Evolutionary conservation across 1,140 invertebrate genomes (phyloP), one percentile per base, ranked within the genome.

Genomic region (Ceratosolen solmsi): DNA sequence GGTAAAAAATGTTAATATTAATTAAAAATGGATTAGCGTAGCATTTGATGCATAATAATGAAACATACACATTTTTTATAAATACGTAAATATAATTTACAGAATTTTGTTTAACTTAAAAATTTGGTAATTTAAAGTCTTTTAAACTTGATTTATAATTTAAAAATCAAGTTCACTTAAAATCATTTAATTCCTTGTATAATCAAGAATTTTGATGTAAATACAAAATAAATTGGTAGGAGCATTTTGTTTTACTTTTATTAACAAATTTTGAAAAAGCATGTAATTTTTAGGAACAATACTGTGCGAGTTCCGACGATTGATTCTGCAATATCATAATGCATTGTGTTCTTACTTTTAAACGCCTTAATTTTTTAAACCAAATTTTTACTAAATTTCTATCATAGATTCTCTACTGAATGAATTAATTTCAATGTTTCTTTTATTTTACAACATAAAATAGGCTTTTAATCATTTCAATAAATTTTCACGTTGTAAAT

Each of bases 281-380:
- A 38, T 77, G 60, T 65, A 22, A 51, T 49, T 68, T n/a, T 27
- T 51, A 68, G 27, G 25, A 60, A 49, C 15, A 76, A 65, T 76
- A 76, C 74, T 65, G 41, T 25, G n/a, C n/a, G 51, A 68, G 15
- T 76, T 22, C 36, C n/a, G 60, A 76, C n/a, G n/a, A 76, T 25
- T 76, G 3, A 20, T 11, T 9, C 17, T 60, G 15, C n/a, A 27
- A 60, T 27, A 65, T 58, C 33, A 46, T 8, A 46, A n/a, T n/a
- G n/a, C n/a, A n/a, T n/a, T n/a, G n/a, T n/a, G n/a, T n/a, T n/a
- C n/a, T n/a, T n/a, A n/a, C n/a, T n/a, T n/a, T n/a, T n/a, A n/a
- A n/a, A n/a, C n/a, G n/a, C n/a, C n/a, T n/a, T n/a, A n/a, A n/a
- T n/a, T n/a, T n/a, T n/a, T n/a, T n/a, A n/a, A n/a, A n/a, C n/a